These are phyloP conservation scores for Panagrolaimus sp. DNA, from an alignment of 1,140 invertebrate species.

Conservation along the genomic window DNA sequence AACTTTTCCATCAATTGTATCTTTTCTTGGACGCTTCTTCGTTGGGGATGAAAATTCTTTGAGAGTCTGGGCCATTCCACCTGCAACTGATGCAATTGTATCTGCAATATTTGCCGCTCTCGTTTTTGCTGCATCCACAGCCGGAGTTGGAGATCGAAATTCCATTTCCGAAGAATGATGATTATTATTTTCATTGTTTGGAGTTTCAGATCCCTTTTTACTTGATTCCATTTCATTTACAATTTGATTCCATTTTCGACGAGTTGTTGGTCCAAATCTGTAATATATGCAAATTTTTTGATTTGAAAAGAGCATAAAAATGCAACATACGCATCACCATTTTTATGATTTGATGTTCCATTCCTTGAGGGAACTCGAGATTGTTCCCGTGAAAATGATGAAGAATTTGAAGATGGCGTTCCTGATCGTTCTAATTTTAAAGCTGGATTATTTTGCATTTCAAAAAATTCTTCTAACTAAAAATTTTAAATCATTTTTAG, in stretches of 20 bases:
- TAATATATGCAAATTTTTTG: neutral
- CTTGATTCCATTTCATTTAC: slow-evolving; percentile 39
- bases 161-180: neutral
- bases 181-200: neutral
- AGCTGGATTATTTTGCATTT: slow-evolving; percentile 12
- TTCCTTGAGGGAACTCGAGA: neutral
- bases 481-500: slow-evolving; percentile 23
- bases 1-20: slow-evolving; percentile 20
- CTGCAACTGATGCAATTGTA: slow-evolving; percentile 5
- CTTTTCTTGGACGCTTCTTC: slow-evolving; percentile 28
- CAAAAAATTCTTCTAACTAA: slow-evolving; percentile 45
- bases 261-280: slow-evolving; percentile 49
- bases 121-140: neutral
- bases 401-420: slow-evolving; percentile 40
- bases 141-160: neutral
- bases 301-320: too few relatives aligned
- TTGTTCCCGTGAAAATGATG: slow-evolving; percentile 41
- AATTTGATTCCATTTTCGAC: slow-evolving; percentile 51
- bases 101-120: neutral
- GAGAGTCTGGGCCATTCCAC: slow-evolving; percentile 16
- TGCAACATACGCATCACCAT: slow-evolving; percentile 25
- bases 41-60: slow-evolving; percentile 13
- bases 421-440: slow-evolving; percentile 34
- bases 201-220: slow-evolving; percentile 30
- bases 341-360: slow-evolving; percentile 1